phyloP scores from a whole-genome alignment of 2,888 invertebrate species.

The Rhagonycha fulva region DNA sequence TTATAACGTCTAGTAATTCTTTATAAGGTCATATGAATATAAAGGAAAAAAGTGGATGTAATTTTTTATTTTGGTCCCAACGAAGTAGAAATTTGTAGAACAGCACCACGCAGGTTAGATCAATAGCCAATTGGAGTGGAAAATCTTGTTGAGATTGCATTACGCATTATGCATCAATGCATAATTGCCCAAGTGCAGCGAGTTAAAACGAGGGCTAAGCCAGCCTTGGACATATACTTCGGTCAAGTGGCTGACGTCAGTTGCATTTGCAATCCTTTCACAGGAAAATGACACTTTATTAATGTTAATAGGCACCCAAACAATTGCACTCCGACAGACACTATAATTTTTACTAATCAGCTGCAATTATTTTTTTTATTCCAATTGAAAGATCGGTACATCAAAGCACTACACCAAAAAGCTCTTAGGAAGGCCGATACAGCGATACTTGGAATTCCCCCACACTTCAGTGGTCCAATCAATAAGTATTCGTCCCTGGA shows the following conservation, averaged over 20 bases:
- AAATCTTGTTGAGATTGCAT: neutral
- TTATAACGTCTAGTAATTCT: slow-evolving; percentile 21
- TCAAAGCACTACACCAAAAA: neutral
- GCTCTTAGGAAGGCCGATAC: neutral
- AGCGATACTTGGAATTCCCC: neutral
- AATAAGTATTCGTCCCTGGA: neutral
- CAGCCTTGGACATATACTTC: slow-evolving; percentile 37
- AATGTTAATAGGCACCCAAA: slow-evolving; percentile 34
- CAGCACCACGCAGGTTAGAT: neutral
- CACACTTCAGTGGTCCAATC: neutral
- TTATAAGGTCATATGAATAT: neutral
- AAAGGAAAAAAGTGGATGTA: neutral
- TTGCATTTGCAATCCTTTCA: slow-evolving; percentile 33
- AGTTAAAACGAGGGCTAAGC: slow-evolving; percentile 31
- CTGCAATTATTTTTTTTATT: neutral
- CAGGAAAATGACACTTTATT: slow-evolving; percentile 34
- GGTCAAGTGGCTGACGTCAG: slow-evolving; percentile 39
- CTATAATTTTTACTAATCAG: slow-evolving; percentile 8
- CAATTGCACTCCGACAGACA: slow-evolving; percentile 29
- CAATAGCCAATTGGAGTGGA: neutral
- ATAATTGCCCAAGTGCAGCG: slow-evolving; percentile 34
- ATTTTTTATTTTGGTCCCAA: neutral
- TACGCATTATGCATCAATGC: slow-evolving; percentile 27
- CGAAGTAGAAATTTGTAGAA: neutral
- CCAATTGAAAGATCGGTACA: neutral